Evolutionary conservation across 2,113 vertebrate species (phyloP), one percentile per base, ranked within the genome.

Genomic region (Piaya cayana): DNA sequence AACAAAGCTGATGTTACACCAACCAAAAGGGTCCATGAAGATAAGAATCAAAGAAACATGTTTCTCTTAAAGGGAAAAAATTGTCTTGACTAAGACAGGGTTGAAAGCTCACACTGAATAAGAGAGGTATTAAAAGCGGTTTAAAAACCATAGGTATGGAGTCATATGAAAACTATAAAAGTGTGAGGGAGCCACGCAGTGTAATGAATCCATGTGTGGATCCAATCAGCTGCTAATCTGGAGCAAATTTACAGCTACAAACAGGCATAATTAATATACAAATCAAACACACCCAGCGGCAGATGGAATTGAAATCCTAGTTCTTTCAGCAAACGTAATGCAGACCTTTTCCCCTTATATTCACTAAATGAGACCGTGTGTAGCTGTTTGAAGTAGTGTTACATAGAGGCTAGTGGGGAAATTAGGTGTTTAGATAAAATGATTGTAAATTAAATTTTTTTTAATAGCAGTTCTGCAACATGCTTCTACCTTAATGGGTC

Each of bases 211-310:
- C 36, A 30, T 86, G 72, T 12, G 37, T 6, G 0, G 85, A 94
- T 84, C 60, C 82, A 93, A 93, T 95, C 92, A 86, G 69, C 64
- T 90, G 56, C 82, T 95, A 92, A 93, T 93, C 93, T 96, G 94
- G 92, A 95, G 92, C 72, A 96, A 96, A 96, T 96, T 94, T 96
- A 94, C 94, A 93, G 69, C 92, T 95, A 92, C 92, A 93, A 95
- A 95, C 86, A 94, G 92, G 65, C 80, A 93, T 94, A 97, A 96
- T 97, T 96, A 95, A 94, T 95, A 91, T 74, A 96, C 90, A 94
- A 96, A 79, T 96, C 95, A 96, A 91, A 88, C 90, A 96, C 95
- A 96, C 95, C 43, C 90, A 71, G 68, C 9, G 0, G 93, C 94
- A 96, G 89, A 95, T 94, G 93, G 95, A 97, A 91, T 15, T 91